Evolutionary conservation across 2,888 invertebrate species (phyloP), one percentile per base, ranked within the genome.

Genomic region (Hirtodrosophila confusa): DNA sequence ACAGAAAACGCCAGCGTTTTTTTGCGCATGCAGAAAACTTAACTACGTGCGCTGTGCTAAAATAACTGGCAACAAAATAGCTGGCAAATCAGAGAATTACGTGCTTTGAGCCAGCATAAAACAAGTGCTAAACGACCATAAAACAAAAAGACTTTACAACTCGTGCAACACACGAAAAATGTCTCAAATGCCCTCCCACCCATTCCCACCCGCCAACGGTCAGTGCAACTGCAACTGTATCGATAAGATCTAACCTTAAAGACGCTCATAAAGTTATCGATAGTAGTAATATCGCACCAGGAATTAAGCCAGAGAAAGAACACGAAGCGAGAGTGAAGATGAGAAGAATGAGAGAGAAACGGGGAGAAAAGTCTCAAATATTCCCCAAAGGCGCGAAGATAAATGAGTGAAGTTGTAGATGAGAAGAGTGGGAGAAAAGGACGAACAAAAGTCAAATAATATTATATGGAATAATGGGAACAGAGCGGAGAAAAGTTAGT

Each of bases 111-210:
- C 39, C 11, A 27, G 33, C 43, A 72, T 39, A 69, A 17, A 17
- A 69, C 48, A 75, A 75, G 72, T 75, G 75, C 64, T 75, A 73
- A 73, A 75, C 55, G 75, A 56, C 48, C 60, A 64, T 64, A 58
- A 56, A 64, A 55, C 1, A 27, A 27, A 27, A 27, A 27, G 33
- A 48, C 58, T 43, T 55, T 48, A 11, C 12, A 51, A 66, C 47
- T 71, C 58, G 48, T 63, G 69, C 75, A 72, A 49, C 43, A 56
- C 55, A 48, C 35, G 56, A 56, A 53, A 69, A 64, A 45, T 51
- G 40, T 10, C 9, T 39, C 27, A 53, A 51, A 51, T 43, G 17
- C 11, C 47, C 35, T 29, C 36, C 12, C 6, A 7, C 29, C 24
- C 27, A 4, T 31, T 31, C 39, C 37, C 33, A 53, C 17, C 31